Conservation (phyloP, 2,888 invertebrate genomes). For the Aplocera efformata region DNA sequence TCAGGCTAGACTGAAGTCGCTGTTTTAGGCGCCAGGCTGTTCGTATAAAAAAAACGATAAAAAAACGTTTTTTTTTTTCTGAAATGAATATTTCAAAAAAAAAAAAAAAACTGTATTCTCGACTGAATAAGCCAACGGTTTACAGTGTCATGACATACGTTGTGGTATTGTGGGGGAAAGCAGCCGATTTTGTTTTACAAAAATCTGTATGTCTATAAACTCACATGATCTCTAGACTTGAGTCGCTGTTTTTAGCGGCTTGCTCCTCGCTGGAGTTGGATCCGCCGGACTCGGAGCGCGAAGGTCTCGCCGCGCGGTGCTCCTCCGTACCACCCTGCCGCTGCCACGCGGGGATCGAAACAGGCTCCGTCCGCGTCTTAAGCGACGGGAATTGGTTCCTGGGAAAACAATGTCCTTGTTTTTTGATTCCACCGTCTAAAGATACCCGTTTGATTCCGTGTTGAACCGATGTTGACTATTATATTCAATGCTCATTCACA, state of each 20-base stretch:
- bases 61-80: too few relatives aligned
- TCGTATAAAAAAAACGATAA: too few relatives aligned
- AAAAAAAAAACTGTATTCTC: too few relatives aligned
- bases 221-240: conserved; percentile 88
- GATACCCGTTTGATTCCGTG: too few relatives aligned
- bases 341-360: conserved; percentile 91
- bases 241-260: conserved; percentile 87
- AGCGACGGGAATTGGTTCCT: conserved; percentile 91
- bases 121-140: not conserved
- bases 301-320: conserved; percentile 87
- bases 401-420: too few relatives aligned
- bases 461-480: too few relatives aligned
- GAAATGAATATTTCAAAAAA: too few relatives aligned
- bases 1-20: too few relatives aligned
- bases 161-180: not conserved
- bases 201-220: conserved; percentile 22
- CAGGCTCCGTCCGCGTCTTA: conserved; percentile 80
- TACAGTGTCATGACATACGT: not conserved
- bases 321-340: conserved; percentile 72
- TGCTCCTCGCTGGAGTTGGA: conserved; percentile 86
- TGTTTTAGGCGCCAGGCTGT: too few relatives aligned
- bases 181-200: not conserved
- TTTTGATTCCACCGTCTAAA: too few relatives aligned
- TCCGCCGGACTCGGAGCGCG: conserved; percentile 84
- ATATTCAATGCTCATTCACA: too few relatives aligned